phyloP scores from a whole-genome alignment of 2,797 vertebrate genomes.

The Melanotaenia parkinsoni region DNA sequence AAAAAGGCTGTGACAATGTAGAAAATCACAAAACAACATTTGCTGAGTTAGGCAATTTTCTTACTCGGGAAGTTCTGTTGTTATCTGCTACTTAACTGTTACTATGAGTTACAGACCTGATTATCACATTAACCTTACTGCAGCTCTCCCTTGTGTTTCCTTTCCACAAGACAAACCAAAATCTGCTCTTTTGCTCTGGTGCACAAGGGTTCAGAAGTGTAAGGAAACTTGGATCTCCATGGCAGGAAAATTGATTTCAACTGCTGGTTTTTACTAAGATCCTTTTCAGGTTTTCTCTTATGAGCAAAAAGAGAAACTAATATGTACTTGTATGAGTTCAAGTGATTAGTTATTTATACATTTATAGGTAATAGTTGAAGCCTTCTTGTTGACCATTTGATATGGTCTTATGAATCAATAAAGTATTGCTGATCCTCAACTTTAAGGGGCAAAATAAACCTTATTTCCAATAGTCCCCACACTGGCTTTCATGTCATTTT shows the following conservation, averaged over 20 bases:
- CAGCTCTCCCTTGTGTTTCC: not conserved
- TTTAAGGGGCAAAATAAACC: not conserved
- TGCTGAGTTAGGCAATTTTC: not conserved
- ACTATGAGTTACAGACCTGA: not conserved
- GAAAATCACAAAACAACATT: not conserved
- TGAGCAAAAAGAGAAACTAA: not conserved
- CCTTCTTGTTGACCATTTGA: not conserved
- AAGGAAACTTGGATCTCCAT: not conserved
- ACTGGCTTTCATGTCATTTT: conserved; percentile 7
- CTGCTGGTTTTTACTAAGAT: not conserved
- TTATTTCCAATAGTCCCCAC: conserved; percentile 6
- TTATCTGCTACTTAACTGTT: not conserved
- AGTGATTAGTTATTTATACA: not conserved
- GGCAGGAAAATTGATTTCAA: not conserved
- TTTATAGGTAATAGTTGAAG: not conserved
- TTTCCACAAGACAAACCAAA: not conserved
- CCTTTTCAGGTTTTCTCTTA: not conserved
- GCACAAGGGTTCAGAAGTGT: not conserved
- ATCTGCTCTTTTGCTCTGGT: not conserved
- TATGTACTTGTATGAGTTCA: not conserved
- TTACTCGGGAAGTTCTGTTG: not conserved
- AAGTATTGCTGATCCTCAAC: not conserved
- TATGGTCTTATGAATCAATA: not conserved
- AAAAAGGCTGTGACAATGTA: not conserved
- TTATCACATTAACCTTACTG: not conserved